phyloP scores from a whole-genome alignment of 2,113 vertebrate genomes.

The Toxostoma redivivum region DNA sequence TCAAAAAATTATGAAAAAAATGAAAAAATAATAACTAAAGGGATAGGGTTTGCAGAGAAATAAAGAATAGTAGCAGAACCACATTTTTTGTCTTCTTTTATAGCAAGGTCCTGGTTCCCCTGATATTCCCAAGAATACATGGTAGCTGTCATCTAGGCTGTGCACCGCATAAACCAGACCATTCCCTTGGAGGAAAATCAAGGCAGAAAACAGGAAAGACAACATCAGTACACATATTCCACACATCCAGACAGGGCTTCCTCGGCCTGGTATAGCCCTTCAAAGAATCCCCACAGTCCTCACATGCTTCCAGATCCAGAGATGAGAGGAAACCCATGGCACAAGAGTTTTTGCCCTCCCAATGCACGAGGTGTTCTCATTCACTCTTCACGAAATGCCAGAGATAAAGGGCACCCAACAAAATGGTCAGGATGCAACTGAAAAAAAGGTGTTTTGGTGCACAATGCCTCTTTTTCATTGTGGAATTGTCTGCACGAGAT shows the following conservation, averaged over 20 bases:
- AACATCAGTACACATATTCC: background rate
- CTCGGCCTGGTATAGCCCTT: background rate
- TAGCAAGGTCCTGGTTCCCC: background rate
- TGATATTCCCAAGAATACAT: background rate
- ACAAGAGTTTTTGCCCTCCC: background rate
- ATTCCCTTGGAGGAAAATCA: background rate
- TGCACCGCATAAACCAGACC: background rate
- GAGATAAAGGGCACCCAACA: background rate
- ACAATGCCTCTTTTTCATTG: background rate
- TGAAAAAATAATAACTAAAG: background rate
- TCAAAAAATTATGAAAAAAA: background rate
- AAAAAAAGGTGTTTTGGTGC: background rate
- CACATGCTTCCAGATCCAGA: background rate
- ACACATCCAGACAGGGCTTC: background rate
- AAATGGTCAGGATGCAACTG: background rate
- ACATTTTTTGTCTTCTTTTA: background rate
- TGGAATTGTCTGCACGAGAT: background rate
- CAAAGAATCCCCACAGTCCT: background rate
- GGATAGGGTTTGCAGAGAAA: background rate
- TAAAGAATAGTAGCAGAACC: background rate
- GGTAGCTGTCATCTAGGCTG: background rate
- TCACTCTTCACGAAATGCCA: background rate
- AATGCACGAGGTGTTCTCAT: background rate
- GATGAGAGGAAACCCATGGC: background rate
- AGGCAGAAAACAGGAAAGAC: background rate